phyloP scores from a whole-genome alignment of 1,140 invertebrate species.

The Penaeus vannamei region DNA sequence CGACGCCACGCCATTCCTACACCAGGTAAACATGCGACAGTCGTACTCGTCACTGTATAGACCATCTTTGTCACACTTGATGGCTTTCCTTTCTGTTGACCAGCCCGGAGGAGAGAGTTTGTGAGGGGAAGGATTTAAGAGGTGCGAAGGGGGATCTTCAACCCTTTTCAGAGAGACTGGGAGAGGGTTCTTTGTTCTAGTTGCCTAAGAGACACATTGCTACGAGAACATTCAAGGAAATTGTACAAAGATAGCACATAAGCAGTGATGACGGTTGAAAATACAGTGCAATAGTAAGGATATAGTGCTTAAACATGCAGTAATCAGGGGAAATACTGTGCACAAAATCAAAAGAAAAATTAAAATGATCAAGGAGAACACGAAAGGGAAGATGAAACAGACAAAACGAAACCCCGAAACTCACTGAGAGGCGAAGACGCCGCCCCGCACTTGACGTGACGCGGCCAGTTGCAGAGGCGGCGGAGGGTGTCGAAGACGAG shows the following conservation, averaged over 20 bases:
- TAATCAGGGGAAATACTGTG: no score
- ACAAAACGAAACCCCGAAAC: background rate
- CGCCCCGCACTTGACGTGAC: constrained; percentile 65
- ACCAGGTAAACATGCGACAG: constrained; percentile 68
- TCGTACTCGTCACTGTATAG: constrained; percentile 67
- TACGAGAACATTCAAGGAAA: no score
- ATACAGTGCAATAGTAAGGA: no score
- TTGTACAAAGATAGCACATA: no score
- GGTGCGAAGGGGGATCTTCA: background rate
- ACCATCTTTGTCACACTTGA: constrained; percentile 60
- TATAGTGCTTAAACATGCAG: no score
- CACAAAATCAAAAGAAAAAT: no score
- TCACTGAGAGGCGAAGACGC: constrained; percentile 62
- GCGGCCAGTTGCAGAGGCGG: constrained; percentile 72
- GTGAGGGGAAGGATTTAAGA: background rate
- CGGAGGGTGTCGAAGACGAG: constrained; percentile 75
- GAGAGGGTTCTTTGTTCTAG: background rate
- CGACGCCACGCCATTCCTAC: constrained; percentile 52
- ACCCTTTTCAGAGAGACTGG: background rate
- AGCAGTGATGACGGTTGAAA: no score
- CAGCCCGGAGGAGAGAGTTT: background rate
- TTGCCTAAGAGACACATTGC: no score
- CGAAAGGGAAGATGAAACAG: no score
- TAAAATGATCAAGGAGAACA: no score
- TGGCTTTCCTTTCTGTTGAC: constrained; percentile 1